Percentiles rank a stretch among this genome's conserved stretches.
Conservation (phyloP, 2,888 invertebrate species). For the Griposia aprilina region DNA sequence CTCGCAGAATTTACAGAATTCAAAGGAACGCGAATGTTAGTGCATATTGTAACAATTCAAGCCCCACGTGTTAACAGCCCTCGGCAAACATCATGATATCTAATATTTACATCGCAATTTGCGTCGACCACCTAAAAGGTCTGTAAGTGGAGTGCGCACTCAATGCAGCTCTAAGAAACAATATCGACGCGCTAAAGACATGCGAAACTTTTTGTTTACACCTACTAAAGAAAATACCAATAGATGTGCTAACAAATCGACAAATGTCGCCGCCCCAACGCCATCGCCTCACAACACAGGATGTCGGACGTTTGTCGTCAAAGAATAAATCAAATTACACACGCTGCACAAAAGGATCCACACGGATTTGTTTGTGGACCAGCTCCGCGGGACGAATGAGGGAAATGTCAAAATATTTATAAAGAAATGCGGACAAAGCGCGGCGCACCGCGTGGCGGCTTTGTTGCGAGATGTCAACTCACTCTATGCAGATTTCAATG, state of each 20-base stretch:
- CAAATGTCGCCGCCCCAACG: constrained; percentile 82
- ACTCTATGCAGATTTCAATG: constrained; percentile 88
- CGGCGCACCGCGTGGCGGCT: constrained; percentile 82
- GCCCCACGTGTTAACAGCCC: constrained; percentile 53
- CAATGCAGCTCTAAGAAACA: constrained; percentile 71
- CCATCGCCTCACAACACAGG: constrained; percentile 77
- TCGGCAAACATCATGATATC: constrained; percentile 66
- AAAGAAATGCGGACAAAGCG: constrained; percentile 88
- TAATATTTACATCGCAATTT: constrained; percentile 77
- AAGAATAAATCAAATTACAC: constrained; percentile 90
- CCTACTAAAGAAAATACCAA: constrained; percentile 84
- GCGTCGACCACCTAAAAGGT: constrained; percentile 69
- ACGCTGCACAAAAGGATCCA: constrained; percentile 86
- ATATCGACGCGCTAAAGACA: constrained; percentile 77
- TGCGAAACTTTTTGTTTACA: constrained; percentile 83
- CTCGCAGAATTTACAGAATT: constrained; percentile 49
- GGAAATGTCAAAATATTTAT: constrained; percentile 91
- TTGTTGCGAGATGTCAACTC: constrained; percentile 88
- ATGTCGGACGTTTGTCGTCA: constrained; percentile 86
- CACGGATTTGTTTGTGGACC: constrained; percentile 87
- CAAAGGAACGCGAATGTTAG: constrained; percentile 51
- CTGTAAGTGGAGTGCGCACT: constrained; percentile 70
- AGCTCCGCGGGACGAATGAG: constrained; percentile 86
- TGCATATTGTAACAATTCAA: constrained; percentile 59
- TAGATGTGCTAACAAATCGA: constrained; percentile 87